Conservation (phyloP, 2,113 vertebrate species). For the Pachypanchax playfairii region DNA sequence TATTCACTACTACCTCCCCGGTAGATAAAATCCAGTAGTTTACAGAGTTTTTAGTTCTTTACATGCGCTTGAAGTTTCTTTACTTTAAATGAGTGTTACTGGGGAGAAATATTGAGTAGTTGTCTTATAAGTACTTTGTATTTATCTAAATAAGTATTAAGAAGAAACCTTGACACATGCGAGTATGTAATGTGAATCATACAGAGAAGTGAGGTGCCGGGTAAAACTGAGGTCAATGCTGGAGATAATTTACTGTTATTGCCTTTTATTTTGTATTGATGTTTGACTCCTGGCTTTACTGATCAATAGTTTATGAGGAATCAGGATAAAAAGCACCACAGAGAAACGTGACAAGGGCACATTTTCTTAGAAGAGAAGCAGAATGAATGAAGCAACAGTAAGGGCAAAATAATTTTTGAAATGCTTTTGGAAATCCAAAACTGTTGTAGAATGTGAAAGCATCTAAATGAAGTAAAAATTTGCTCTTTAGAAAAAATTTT, state of each 20-base stretch:
- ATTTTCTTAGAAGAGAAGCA: not conserved
- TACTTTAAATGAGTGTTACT: not conserved
- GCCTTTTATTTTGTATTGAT: not conserved
- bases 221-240: not conserved
- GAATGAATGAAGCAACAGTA: not conserved
- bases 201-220: not conserved
- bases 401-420: no score
- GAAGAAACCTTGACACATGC: not conserved
- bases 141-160: not conserved
- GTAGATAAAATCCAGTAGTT: no score
- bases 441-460: not conserved
- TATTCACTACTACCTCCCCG: no score
- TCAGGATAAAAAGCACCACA: not conserved
- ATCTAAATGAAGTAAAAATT: conserved; percentile 5
- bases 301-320: not conserved
- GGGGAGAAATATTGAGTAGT: not conserved
- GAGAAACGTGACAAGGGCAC: not conserved
- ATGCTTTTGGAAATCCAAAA: not conserved
- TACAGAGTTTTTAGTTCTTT: no score
- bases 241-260: not conserved
- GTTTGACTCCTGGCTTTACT: no score
- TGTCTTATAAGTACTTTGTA: not conserved
- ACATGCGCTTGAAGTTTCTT: not conserved
- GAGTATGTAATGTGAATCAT: not conserved
- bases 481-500: conserved; percentile 24